phyloP scores from a whole-genome alignment of 1,140 invertebrate genomes.

The Drosophila sechellia region DNA sequence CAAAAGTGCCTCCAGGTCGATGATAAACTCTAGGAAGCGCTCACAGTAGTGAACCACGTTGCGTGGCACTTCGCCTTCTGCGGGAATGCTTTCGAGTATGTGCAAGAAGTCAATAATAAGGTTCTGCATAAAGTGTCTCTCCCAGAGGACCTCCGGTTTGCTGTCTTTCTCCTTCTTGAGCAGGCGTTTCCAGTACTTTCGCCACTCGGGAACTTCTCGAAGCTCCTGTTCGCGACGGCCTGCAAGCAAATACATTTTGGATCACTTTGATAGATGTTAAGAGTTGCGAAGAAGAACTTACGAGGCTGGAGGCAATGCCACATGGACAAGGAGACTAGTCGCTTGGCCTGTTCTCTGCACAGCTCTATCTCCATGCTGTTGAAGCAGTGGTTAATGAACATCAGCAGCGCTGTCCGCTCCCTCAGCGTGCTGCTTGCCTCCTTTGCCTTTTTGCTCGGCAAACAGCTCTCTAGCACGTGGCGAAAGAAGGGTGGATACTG shows the following conservation, averaged over 20 bases:
- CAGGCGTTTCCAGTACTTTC: slow-evolving; percentile 96
- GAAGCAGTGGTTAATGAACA: slow-evolving; percentile 98
- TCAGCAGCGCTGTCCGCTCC: slow-evolving; percentile 94
- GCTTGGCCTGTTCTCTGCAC: slow-evolving; percentile 96
- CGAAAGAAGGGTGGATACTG: slow-evolving; percentile 96
- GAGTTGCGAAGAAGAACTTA: slow-evolving; percentile 72
- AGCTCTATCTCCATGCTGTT: slow-evolving; percentile 98
- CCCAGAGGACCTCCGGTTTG: slow-evolving; percentile 92
- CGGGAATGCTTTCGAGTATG: slow-evolving; percentile 91
- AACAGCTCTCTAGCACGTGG: slow-evolving; percentile 89
- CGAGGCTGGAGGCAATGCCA: slow-evolving; percentile 96
- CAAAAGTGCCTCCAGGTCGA: slow-evolving; percentile 97
- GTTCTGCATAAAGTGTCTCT: slow-evolving; percentile 93
- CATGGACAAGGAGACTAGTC: slow-evolving; percentile 96
- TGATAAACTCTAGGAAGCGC: slow-evolving; percentile 97
- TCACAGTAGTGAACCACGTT: slow-evolving; percentile 93
- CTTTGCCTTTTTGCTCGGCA: slow-evolving; percentile 41
- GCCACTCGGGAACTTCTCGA: slow-evolving; percentile 93
- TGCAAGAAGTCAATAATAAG: slow-evolving; percentile 96
- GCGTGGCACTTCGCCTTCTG: slow-evolving; percentile 86
- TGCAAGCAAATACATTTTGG: slow-evolving; percentile 39
- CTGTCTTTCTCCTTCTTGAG: slow-evolving; percentile 89
- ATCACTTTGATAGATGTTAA: too few species aligned
- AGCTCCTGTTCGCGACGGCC: slow-evolving; percentile 94
- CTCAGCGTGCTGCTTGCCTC: slow-evolving; percentile 85